Percentiles rank a stretch among this genome's conserved stretches.
Evolutionary conservation across 2,888 invertebrate genomes (phyloP).

Genomic region (Phalangium opilio): DNA sequence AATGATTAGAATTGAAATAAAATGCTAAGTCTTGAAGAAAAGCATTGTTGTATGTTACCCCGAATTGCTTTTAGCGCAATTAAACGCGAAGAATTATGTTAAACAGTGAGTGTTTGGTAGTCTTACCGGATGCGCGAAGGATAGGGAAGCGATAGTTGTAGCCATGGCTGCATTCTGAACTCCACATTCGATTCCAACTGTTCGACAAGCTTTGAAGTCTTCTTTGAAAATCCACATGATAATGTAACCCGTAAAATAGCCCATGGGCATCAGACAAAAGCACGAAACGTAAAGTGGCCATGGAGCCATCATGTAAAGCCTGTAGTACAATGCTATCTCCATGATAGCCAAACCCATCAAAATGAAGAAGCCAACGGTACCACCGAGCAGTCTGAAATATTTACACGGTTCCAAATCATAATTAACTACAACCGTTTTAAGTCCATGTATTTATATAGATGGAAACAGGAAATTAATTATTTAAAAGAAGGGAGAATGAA

Average conservation of each 20-base stretch:
- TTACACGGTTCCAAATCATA: too few species aligned
- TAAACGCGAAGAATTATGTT: too few species aligned
- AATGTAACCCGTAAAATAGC: conserved; percentile 24
- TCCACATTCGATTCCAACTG: conserved; percentile 27
- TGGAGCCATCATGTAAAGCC: conserved; percentile 24
- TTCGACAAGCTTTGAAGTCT: conserved; percentile 21
- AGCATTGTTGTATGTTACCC: too few species aligned
- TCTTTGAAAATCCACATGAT: conserved; percentile 23
- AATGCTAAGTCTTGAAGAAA: too few species aligned
- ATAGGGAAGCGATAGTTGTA: conserved; percentile 26
- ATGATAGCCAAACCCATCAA: conserved; percentile 23
- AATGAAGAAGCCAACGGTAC: conserved; percentile 24
- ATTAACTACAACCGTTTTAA: too few species aligned
- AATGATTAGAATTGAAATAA: too few species aligned
- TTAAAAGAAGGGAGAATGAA: too few species aligned
- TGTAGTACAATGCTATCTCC: conserved; percentile 25
- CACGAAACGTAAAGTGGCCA: conserved; percentile 25
- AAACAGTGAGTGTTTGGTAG: too few species aligned
- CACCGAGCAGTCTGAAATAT: too few species aligned
- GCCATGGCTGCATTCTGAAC: conserved; percentile 29
- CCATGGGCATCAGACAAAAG: conserved; percentile 23
- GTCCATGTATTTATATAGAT: too few species aligned
- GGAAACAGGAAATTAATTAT: too few species aligned
- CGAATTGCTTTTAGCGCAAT: too few species aligned
- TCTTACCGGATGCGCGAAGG: conserved; percentile 17